Evolutionary conservation across 2,113 vertebrate genomes (phyloP).

Genomic region (Petroica traversi): DNA sequence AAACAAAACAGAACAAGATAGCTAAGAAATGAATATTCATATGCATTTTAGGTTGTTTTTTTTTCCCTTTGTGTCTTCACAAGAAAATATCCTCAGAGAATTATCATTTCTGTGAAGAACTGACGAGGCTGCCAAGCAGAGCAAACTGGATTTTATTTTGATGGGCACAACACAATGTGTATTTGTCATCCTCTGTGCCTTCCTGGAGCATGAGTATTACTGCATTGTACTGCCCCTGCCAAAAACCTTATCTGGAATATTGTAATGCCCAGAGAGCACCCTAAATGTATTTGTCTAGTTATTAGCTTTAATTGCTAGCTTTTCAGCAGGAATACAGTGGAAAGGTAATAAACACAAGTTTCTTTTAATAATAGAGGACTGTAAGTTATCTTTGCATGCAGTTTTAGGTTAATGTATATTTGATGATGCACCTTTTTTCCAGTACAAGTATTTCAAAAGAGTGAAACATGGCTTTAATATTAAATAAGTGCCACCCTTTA

Average conservation of each 20-base stretch:
- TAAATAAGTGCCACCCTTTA: background rate
- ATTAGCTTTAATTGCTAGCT: background rate
- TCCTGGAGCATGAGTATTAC: background rate
- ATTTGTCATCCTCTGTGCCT: background rate
- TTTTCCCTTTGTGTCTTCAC: background rate
- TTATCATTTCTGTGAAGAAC: background rate
- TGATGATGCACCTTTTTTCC: background rate
- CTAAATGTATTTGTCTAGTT: background rate
- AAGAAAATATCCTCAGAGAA: conserved; percentile 22
- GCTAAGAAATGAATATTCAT: conserved; percentile 4
- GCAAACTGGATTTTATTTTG: background rate
- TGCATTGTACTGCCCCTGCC: background rate
- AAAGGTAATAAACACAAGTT: background rate
- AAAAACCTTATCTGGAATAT: background rate
- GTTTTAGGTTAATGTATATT: background rate
- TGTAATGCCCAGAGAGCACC: background rate
- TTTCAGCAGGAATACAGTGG: background rate
- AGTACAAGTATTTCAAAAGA: background rate
- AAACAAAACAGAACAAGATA: background rate
- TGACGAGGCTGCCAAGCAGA: background rate
- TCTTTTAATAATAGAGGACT: background rate
- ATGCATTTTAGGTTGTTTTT: background rate
- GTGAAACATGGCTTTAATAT: background rate
- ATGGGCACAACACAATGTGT: background rate
- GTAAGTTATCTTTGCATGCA: background rate